A percentile compares a stretch with the other conserved stretches of the same genome.
Evolutionary conservation across 2,888 invertebrate species (phyloP).

Genomic region (Ichneumoninae sp.): DNA sequence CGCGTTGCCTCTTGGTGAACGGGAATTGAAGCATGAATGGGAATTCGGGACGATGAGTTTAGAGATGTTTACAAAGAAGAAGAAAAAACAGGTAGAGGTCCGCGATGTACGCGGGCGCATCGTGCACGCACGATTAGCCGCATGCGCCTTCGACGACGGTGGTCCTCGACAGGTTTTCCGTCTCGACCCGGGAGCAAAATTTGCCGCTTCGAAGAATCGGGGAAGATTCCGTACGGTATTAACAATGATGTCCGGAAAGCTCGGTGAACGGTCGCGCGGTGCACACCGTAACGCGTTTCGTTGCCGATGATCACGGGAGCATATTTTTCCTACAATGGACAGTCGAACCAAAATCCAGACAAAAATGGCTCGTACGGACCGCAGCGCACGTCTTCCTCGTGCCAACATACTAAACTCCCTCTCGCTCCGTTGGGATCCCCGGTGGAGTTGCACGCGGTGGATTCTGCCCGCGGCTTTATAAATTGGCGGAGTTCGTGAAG

Average conservation of each 20-base stretch:
- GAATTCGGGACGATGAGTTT: conserved; percentile 57
- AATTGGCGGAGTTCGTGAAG: conserved; percentile 72
- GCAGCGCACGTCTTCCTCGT: not conserved
- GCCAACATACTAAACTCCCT: not conserved
- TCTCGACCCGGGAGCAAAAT: conserved; percentile 29
- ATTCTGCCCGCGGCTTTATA: conserved; percentile 72
- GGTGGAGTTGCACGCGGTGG: not conserved
- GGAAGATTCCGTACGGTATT: not conserved
- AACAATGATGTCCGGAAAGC: conserved; percentile 3
- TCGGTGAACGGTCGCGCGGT: not conserved
- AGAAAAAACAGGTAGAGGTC: conserved; percentile 28
- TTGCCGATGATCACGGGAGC: conserved; percentile 49
- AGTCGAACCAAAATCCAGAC: not conserved
- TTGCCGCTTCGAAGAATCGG: conserved; percentile 45
- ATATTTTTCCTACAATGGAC: conserved; percentile 56
- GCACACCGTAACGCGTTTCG: conserved; percentile 60
- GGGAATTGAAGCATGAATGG: conserved; percentile 56
- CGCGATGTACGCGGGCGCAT: conserved; percentile 63
- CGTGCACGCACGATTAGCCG: conserved; percentile 66
- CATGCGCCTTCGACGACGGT: conserved; percentile 42
- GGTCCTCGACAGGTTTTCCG: conserved; percentile 39
- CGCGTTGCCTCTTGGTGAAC: conserved; percentile 15
- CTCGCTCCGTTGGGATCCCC: conserved; percentile 1
- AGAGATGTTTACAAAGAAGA: conserved; percentile 13
- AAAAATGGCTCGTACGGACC: conserved; percentile 23